Evolutionary conservation across 2,888 invertebrate genomes (phyloP).

Genomic region (Osmoderma eremita): DNA sequence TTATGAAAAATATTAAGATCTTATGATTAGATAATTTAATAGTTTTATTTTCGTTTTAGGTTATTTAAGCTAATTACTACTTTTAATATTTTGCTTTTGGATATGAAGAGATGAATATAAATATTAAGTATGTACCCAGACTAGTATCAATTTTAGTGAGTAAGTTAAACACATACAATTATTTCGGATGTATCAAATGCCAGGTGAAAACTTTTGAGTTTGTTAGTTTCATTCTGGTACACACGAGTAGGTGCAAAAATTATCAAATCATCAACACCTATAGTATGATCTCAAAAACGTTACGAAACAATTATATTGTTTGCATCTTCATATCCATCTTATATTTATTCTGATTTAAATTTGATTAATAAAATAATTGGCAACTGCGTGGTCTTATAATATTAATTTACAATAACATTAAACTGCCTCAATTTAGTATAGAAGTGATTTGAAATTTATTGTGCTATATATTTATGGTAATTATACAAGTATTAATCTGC

Average conservation of each 20-base stretch:
- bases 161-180: neutral
- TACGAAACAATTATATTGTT: neutral
- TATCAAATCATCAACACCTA: constrained; percentile 20
- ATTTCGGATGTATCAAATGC: too few relatives aligned
- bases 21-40: constrained; percentile 12
- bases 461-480: constrained; percentile 10
- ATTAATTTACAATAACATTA: constrained; percentile 5
- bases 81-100: constrained; percentile 18
- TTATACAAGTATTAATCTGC: constrained; percentile 21
- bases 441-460: constrained; percentile 11
- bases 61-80: constrained; percentile 21
- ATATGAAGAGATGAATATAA: constrained; percentile 26
- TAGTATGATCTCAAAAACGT: constrained; percentile 22
- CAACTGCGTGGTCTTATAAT: constrained; percentile 15
- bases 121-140: constrained; percentile 3
- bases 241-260: constrained; percentile 20
- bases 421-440: constrained; percentile 15
- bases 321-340: constrained; percentile 21
- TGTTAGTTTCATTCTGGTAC: neutral
- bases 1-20: constrained; percentile 3
- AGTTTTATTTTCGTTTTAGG: constrained; percentile 12
- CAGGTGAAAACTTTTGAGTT: neutral
- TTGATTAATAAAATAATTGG: constrained; percentile 21
- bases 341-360: constrained; percentile 27
- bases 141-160: neutral